Percentiles rank a stretch among this genome's conserved stretches.
Evolutionary conservation across 2,113 vertebrate genomes (phyloP).

Genomic region (Engraulis encrasicolus): DNA sequence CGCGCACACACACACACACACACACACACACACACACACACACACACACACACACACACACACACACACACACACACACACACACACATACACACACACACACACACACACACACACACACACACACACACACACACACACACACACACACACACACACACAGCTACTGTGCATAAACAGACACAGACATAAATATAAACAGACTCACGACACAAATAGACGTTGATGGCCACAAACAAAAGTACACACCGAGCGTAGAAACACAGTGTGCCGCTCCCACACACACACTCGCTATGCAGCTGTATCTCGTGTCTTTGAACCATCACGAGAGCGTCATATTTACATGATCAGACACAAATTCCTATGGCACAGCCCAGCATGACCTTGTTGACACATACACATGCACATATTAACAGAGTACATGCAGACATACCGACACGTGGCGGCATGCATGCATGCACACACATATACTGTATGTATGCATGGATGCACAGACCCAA

Average conservation of each 20-base stretch:
- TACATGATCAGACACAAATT: too few relatives aligned
- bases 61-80: too few relatives aligned
- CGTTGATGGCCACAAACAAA: too few relatives aligned
- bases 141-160: background rate
- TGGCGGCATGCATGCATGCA: conserved; percentile 20
- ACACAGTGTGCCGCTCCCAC: background rate
- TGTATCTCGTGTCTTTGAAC: background rate
- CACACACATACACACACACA: too few relatives aligned
- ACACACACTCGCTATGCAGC: background rate
- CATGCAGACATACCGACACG: conserved; percentile 21
- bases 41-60: background rate
- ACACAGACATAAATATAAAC: too few relatives aligned
- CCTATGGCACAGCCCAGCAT: too few relatives aligned
- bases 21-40: background rate
- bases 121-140: background rate
- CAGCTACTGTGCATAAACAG: too few relatives aligned
- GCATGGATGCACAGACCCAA: background rate
- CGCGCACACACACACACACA: background rate
- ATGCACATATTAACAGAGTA: too few relatives aligned
- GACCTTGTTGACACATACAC: too few relatives aligned
- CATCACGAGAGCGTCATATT: background rate
- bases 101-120: background rate
- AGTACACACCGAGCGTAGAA: too few relatives aligned
- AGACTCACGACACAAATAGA: too few relatives aligned
- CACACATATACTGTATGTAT: background rate